A percentile compares a stretch with the other conserved stretches of the same genome.
These are phyloP conservation scores for Cephus sareptanus DNA, from an alignment of 2,888 invertebrate genomes.

Conservation along the genomic window DNA sequence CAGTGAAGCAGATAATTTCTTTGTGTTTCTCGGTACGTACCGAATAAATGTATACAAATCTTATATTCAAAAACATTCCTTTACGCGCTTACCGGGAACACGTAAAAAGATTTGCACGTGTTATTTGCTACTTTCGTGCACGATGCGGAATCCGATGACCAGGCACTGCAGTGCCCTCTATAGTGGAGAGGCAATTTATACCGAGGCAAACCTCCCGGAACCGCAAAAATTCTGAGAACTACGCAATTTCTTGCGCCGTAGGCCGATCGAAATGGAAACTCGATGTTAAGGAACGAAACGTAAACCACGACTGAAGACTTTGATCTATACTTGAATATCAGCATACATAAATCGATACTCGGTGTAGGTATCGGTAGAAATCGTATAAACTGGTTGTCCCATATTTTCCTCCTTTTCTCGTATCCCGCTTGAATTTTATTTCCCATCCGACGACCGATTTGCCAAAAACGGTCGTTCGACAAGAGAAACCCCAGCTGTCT, in stretches of 20 bases:
- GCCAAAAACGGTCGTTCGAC: background rate
- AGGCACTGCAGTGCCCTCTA: background rate
- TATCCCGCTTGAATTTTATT: background rate
- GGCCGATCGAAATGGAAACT: background rate
- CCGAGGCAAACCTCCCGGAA: background rate
- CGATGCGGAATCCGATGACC: background rate
- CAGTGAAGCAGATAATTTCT: background rate
- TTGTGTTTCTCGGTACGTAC: background rate
- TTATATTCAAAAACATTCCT: background rate
- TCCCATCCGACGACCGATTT: background rate
- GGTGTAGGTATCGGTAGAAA: background rate
- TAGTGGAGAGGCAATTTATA: background rate
- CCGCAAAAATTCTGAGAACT: background rate
- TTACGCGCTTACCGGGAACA: background rate
- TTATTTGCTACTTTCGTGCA: background rate
- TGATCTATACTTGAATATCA: background rate
- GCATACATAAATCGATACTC: background rate
- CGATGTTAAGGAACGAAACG: background rate
- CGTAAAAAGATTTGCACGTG: background rate
- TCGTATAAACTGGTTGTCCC: background rate
- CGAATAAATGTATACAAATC: background rate
- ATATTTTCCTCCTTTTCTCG: background rate
- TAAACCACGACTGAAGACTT: background rate
- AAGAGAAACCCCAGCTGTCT: background rate
- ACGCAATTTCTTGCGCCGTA: background rate